Conservation (phyloP, 2,797 vertebrate genomes). For the Mormyrus proboscirostris region DNA sequence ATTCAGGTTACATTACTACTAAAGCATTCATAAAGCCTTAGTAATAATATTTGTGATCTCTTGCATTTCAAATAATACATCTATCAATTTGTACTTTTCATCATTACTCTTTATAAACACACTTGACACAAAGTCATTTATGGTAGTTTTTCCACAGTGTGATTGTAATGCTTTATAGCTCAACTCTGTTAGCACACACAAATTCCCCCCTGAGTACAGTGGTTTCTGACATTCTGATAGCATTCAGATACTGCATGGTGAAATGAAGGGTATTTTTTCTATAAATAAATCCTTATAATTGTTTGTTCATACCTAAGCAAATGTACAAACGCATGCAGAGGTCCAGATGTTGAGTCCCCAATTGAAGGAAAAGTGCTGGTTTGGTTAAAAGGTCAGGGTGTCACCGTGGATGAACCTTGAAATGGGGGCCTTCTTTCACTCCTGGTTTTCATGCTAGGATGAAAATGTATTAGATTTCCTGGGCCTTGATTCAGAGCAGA, state of each 20-base stretch:
- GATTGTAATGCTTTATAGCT: not conserved
- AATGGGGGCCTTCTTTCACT: not conserved
- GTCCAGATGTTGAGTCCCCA: not conserved
- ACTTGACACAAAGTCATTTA: not conserved
- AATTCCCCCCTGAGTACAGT: not conserved
- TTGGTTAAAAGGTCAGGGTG: not conserved
- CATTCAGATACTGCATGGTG: not conserved
- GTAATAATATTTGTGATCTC: not conserved
- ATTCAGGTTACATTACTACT: not conserved
- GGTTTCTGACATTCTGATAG: not conserved
- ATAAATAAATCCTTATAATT: not conserved
- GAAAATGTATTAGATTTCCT: slow-evolving; percentile 12
- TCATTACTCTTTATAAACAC: not conserved
- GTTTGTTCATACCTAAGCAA: not conserved
- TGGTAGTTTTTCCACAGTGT: not conserved
- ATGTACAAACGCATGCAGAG: not conserved
- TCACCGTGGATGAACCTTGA: not conserved
- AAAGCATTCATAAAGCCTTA: not conserved
- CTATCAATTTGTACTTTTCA: not conserved
- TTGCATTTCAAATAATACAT: not conserved
- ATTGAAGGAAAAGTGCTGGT: not conserved
- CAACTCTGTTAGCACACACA: not conserved
- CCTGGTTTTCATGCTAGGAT: not conserved
- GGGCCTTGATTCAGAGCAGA: slow-evolving; percentile 6
- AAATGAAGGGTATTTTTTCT: not conserved